These are phyloP conservation scores for Naja naja DNA, from an alignment of 2,113 vertebrate genomes.

Conservation along the genomic window DNA sequence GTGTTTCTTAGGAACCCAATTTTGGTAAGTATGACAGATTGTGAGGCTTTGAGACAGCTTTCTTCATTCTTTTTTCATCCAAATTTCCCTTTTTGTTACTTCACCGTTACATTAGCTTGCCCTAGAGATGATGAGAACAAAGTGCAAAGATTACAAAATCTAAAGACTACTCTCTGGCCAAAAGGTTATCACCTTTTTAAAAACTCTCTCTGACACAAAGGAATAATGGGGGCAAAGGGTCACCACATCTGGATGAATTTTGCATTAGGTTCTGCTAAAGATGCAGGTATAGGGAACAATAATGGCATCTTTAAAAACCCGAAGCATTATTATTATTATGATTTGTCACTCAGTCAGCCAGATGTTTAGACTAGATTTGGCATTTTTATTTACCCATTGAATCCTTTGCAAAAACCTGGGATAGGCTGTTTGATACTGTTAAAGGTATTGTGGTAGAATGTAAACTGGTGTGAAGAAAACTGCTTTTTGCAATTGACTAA, in stretches of 20 bases:
- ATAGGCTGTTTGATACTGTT: background rate
- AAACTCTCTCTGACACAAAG: background rate
- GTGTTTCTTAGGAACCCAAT: background rate
- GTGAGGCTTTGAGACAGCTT: slow-evolving; percentile 25
- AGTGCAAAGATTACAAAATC: background rate
- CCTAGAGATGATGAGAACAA: background rate
- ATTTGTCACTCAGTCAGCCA: background rate
- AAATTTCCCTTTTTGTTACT: background rate
- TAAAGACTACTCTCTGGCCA: background rate
- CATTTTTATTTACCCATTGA: background rate
- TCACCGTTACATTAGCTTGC: background rate
- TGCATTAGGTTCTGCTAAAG: background rate
- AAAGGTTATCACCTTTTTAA: background rate
- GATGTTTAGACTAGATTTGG: background rate
- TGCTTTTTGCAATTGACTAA: too few relatives aligned
- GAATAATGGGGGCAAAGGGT: background rate
- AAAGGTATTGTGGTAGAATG: background rate
- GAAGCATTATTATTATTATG: background rate
- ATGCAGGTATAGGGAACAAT: too few relatives aligned
- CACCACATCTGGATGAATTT: background rate
- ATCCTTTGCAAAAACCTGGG: background rate
- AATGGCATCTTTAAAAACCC: too few relatives aligned
- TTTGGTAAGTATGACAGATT: slow-evolving; percentile 27
- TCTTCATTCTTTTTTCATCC: background rate
- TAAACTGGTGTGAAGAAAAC: too few relatives aligned